phyloP scores from a whole-genome alignment of 2,113 vertebrate genomes.

The Pteropus alecto region DNA sequence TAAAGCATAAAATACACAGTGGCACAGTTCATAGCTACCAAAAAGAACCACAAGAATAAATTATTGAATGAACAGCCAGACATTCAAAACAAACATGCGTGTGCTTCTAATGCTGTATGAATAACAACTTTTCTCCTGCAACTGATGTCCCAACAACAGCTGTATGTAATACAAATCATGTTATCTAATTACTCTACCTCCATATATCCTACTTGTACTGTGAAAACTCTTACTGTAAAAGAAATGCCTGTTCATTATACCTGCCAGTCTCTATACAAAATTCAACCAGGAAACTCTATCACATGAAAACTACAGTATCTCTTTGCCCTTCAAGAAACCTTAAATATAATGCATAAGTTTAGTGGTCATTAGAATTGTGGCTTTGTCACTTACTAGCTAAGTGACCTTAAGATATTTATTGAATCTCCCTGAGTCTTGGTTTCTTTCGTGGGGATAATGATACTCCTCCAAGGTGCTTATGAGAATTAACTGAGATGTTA shows the following conservation, averaged over 20 bases:
- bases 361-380: not conserved
- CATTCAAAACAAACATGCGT: constrained; percentile 31
- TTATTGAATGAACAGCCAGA: constrained; percentile 26
- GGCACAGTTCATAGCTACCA: not conserved
- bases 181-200: constrained; percentile 42
- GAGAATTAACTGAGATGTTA: not conserved
- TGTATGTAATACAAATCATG: constrained; percentile 27
- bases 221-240: constrained; percentile 33
- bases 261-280: not conserved
- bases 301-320: not conserved
- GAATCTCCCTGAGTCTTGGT: not conserved
- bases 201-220: constrained; percentile 6
- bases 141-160: constrained; percentile 30
- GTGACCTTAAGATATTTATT: not conserved
- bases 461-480: not conserved
- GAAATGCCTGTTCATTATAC: constrained; percentile 36
- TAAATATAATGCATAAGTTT: not conserved
- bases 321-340: not conserved
- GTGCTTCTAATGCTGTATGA: not conserved
- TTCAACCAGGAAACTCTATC: not conserved
- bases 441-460: not conserved
- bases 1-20: not conserved
- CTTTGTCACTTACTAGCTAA: not conserved
- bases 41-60: constrained; percentile 2
- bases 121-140: constrained; percentile 23